Evolutionary conservation across 2,113 vertebrate species (phyloP).

Genomic region (Thymallus thymallus): DNA sequence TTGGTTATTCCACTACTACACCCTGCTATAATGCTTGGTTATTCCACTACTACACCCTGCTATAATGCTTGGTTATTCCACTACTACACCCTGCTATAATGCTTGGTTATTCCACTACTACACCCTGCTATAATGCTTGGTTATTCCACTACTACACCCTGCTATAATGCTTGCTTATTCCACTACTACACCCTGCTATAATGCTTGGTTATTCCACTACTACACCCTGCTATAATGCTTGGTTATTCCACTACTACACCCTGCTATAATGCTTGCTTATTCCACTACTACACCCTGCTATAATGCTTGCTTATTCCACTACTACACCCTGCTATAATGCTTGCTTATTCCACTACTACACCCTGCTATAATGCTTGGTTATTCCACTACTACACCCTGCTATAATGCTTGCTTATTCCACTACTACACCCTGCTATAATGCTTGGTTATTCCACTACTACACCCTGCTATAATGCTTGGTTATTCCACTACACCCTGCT

Average conservation of each 20-base stretch:
- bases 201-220: conserved; percentile 42
- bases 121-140: conserved; percentile 24
- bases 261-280: conserved; percentile 36
- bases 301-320: too few relatives aligned
- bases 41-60: conserved; percentile 6
- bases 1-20: conserved; percentile 40
- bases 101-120: too few relatives aligned
- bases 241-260: background rate
- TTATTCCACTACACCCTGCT: conserved; percentile 31
- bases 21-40: too few relatives aligned
- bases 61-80: conserved; percentile 41
- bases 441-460: too few relatives aligned
- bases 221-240: background rate
- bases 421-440: conserved; percentile 4
- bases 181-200: conserved; percentile 15
- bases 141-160: conserved; percentile 36
- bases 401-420: conserved; percentile 40
- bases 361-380: too few relatives aligned
- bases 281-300: conserved; percentile 20
- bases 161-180: too few relatives aligned
- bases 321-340: conserved; percentile 17
- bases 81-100: conserved; percentile 4
- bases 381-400: conserved; percentile 6
- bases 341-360: conserved; percentile 40
- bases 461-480: conserved; percentile 24